Evolutionary conservation across 2,113 vertebrate genomes (phyloP), one percentile per base, ranked within the genome.

Genomic region (Erythrocercus mccallii): DNA sequence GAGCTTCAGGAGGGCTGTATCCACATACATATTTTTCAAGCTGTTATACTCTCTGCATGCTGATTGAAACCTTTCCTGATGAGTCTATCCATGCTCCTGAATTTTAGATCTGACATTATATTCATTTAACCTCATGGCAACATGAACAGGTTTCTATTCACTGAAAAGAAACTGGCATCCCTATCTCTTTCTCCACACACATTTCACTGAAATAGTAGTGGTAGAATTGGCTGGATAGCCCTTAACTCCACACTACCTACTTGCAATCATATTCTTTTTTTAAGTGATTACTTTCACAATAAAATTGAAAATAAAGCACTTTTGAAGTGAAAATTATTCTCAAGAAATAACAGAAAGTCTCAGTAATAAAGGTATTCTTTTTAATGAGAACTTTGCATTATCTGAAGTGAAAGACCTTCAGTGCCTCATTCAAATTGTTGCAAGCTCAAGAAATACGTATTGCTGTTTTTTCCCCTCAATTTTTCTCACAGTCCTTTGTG

Each of bases 401-500:
- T 27, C 8, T 68, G 56, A 90, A 87, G 35, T 27, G 27, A 64
- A 70, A 81, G 57, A 65, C 22, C 87, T 81, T 71, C 64, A 64
- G 68, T 30, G 31, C 62, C 72, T 85, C 27, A 37, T 73, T 83
- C 13, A 56, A 78, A 83, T 6, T 0, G 0, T 18, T 77, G 19
- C 24, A 21, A 31, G 56, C 40, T 81, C 30, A 47, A 50, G 35
- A 77, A 66, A 22, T 38, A 22, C 20, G 42, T 28, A 24, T 13
- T 56, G 22, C n/a, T 27, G 19, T 2, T 24, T 86, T 80, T n/a
- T 4, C 48, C n/a, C 42, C 64, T 61, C 11, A 21, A 3, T 61
- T 47, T 8, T 11, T 78, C 51, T 74, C 33, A 14, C 15, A 65
- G 13, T 15, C 42, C 35, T 54, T 77, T 0, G 0, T 37, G 20